Evolutionary conservation across 2,888 invertebrate species (phyloP), one percentile per base, ranked within the genome.

Genomic region (Pyrrhosoma nymphula): DNA sequence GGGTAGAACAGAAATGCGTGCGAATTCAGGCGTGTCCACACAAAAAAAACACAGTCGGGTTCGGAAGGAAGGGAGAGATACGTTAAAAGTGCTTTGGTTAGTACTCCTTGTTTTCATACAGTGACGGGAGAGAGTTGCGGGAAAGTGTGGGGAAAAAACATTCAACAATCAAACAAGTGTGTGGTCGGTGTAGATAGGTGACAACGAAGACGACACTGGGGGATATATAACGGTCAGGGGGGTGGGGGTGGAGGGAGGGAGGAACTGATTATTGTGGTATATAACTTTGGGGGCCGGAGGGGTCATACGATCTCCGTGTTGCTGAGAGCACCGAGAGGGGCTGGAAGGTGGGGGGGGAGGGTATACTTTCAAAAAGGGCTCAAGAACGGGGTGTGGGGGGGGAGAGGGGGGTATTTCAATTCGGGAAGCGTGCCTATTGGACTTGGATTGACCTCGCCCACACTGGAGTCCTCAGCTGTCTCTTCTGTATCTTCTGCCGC

Each of bases 401-500:
- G 63, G 91, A 95, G 93, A 47, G 63, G 20, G 16, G 60, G 16
- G 60, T 4, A 91, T 60, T 95, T 91, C 96, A 95, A 95, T 96
- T 75, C 88, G 95, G 95, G 95, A 93, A 95, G 97, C 95, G 97
- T 97, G 97, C 97, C 97, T 97, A 97, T 97, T 97, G 97, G 97
- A 97, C 97, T 97, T 97, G 97, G 97, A 97, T 97, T 97, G 98
- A 98, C 97, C 98, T 98, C 97, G 98, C 98, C 98, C 98, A 98
- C 97, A 98, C 98, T 97, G 98, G 98, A 97, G 98, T 98, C 97
- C 98, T 98, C 97, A 98, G 98, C 96, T 98, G 98, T 97, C 98
- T 98, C 97, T 97, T 98, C 97, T 98, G 98, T 96, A 98, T 97
- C 26, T 88, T 69, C 75, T 91, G 90, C 35, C 39, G 75, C 90